phyloP scores from a whole-genome alignment of 2,797 vertebrate genomes.

The Chiroxiphia lanceolata region DNA sequence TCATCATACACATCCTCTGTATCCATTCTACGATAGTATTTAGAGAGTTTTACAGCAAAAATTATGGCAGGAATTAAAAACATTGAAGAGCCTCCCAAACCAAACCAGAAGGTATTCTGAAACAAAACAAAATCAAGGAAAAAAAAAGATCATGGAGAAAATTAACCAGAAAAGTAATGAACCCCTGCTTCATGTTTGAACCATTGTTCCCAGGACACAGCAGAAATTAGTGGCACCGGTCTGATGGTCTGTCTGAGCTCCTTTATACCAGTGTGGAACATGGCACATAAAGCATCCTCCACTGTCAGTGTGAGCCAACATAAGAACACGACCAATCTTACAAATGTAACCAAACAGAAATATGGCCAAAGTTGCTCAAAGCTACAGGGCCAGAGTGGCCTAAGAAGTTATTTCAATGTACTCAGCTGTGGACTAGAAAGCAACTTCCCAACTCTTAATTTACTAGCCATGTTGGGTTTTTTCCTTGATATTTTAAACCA shows the following conservation, averaged over 20 bases:
- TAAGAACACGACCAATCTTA: neutral
- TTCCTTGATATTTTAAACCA: neutral
- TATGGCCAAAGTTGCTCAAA: neutral
- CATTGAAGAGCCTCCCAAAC: slow-evolving; percentile 87
- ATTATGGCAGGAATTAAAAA: slow-evolving; percentile 92
- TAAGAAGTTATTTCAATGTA: neutral
- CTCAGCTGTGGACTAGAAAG: neutral
- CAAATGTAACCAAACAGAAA: neutral
- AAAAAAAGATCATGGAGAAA: neutral
- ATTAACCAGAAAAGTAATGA: neutral
- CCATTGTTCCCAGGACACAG: neutral
- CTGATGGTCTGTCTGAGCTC: neutral
- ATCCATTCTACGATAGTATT: slow-evolving; percentile 96
- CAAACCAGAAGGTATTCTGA: slow-evolving; percentile 97
- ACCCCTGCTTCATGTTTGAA: neutral
- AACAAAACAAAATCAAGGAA: slow-evolving; percentile 1
- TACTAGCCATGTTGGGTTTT: neutral
- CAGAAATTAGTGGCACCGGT: neutral
- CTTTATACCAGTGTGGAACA: neutral
- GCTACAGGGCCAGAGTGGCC: neutral
- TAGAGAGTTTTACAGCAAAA: slow-evolving; percentile 91
- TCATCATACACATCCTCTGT: slow-evolving; percentile 98
- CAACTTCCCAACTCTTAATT: neutral
- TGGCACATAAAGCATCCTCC: neutral
- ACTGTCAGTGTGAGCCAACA: neutral